phyloP scores from a whole-genome alignment of 2,888 invertebrate species.

The Odontomyia ornata region DNA sequence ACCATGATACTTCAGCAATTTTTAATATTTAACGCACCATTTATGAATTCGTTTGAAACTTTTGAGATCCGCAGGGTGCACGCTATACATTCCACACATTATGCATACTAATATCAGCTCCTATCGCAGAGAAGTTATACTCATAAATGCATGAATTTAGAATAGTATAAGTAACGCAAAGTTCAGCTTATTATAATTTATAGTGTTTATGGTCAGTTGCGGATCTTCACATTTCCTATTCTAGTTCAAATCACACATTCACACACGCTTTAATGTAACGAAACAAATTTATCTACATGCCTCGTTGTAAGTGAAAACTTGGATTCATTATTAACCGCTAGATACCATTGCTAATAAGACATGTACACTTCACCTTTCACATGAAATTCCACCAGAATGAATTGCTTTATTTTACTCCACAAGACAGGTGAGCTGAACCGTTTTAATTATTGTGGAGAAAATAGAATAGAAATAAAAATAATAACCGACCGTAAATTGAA shows the following conservation, averaged over 20 bases:
- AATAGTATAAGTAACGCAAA: background rate
- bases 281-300: background rate
- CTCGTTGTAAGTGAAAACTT: too few species aligned
- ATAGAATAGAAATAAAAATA: background rate
- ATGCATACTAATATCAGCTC: too few species aligned
- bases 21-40: too few species aligned
- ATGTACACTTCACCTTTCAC: constrained; percentile 4
- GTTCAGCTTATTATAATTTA: background rate
- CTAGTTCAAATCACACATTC: background rate
- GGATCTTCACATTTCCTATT: background rate
- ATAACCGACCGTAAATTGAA: constrained; percentile 12
- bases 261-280: background rate
- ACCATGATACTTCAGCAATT: too few species aligned
- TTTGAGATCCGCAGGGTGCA: too few species aligned
- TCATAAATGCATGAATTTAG: background rate
- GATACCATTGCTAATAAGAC: background rate
- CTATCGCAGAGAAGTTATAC: too few species aligned
- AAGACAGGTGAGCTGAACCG: constrained; percentile 4
- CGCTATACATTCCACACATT: too few species aligned
- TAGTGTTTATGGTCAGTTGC: background rate
- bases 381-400: background rate
- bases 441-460: constrained; percentile 1
- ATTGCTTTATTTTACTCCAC: constrained; percentile 1
- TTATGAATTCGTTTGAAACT: too few species aligned
- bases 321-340: background rate